A percentile compares a stretch with the other conserved stretches of the same genome.
phyloP scores from a whole-genome alignment of 2,888 invertebrate genomes.

The Pseudanteris insignis region DNA sequence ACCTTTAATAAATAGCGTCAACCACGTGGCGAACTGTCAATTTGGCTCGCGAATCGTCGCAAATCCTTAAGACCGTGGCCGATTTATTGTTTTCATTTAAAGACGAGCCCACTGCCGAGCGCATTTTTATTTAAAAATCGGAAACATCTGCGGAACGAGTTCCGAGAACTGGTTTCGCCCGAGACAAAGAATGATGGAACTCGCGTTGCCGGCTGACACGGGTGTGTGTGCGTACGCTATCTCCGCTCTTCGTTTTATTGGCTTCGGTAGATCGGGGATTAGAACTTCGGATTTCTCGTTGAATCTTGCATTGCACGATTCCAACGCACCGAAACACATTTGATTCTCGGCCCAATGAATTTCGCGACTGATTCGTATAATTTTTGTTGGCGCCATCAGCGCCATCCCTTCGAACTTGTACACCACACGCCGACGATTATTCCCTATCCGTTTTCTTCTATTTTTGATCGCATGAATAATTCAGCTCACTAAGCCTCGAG shows the following conservation, averaged over 20 bases:
- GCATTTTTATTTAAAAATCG: conserved; percentile 32
- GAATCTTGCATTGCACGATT: too few species aligned
- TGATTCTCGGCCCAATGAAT: conserved; percentile 9
- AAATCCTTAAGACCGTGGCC: too few species aligned
- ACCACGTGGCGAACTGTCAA: conserved; percentile 15
- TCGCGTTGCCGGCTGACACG: conserved; percentile 14
- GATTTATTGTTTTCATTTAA: conserved; percentile 20
- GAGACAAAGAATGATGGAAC: conserved; percentile 38
- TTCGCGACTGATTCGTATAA: background rate
- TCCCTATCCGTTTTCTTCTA: conserved; percentile 1
- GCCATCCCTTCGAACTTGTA: background rate
- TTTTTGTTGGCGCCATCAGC: background rate
- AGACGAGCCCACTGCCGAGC: conserved; percentile 12
- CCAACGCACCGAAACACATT: too few species aligned
- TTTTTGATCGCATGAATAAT: conserved; percentile 13
- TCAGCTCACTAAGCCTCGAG: background rate
- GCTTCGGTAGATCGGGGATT: conserved; percentile 28
- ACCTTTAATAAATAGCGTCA: conserved; percentile 14
- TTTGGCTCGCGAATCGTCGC: too few species aligned
- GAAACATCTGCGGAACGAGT: conserved; percentile 41
- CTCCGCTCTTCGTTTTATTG: conserved; percentile 17
- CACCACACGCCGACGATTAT: conserved; percentile 1
- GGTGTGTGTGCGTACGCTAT: conserved; percentile 5
- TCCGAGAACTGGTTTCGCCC: conserved; percentile 37
- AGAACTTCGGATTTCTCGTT: conserved; percentile 6